Base-by-base conservation (phyloP, 2,113 vertebrate species). In the Chlamydotis undulata region DNA sequence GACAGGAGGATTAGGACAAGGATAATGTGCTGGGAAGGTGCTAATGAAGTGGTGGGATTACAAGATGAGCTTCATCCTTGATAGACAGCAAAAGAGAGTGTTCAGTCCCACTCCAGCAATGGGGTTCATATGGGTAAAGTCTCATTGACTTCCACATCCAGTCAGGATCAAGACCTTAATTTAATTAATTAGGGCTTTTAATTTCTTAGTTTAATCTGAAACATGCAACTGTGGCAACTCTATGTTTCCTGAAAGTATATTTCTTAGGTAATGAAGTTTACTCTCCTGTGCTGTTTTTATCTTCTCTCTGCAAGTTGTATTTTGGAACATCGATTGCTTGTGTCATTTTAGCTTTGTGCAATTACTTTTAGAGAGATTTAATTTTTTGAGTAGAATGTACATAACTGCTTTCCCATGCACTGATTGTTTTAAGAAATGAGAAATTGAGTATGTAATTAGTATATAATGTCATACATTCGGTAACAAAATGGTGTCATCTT, bases 41-140 rank as follows among this genome's bases (percentile, higher is more conserved):
- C 87, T 98, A 98, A 99, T 98, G 98, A 98, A 99, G 97, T 90
- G 93, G 93, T 84, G 89, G 92, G 83, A 92, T 96, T 88, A 94
- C 73, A 87, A 97, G 7, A 94, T 87, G 84, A 89, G 93, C 80
- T 88, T 94, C 64, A 69, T 92, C 60, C 69, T 47, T 87, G 82
- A 83, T 18, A 90, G 78, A 69, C 79, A 78, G 80, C 6, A 75
- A 96, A 81, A 93, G 56, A 55, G 56, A 96, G 73, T 87, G 76
- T 94, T 94, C 33, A 39, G 53, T 96, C 90, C 89, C 60, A 41
- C 59, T 79, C 75, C 50, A 49, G 35, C 39, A 59, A 47, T 24
- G 75, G 86, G 25, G 71, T 73, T 79, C 59, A 61, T n/a, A 21
- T 90, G 39, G n/a, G 39, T 82, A 84, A 88, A 39, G 29, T 49